phyloP scores from a whole-genome alignment of 1,140 invertebrate genomes.

The Calliphora vicina region DNA sequence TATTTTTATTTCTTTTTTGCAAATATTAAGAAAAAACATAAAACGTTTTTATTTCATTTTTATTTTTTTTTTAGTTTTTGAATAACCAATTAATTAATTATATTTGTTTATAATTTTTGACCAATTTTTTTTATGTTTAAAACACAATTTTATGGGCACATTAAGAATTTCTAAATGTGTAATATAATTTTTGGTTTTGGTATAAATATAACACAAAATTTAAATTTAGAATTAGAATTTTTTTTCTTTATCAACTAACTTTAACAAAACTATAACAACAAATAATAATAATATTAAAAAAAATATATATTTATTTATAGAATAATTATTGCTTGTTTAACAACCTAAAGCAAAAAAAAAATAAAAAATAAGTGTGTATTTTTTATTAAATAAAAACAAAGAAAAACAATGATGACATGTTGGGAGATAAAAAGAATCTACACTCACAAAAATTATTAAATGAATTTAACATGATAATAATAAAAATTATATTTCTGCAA shows the following conservation, averaged over 20 bases:
- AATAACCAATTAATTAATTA: not conserved
- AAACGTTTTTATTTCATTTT: slow-evolving; percentile 15
- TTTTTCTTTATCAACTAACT: not conserved
- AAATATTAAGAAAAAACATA: slow-evolving; percentile 19
- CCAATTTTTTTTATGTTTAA: not conserved
- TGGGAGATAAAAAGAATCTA: slow-evolving; percentile 10
- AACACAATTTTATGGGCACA: not conserved
- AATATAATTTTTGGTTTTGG: slow-evolving; percentile 6
- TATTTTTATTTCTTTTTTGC: not conserved
- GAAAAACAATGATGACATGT: slow-evolving; percentile 12
- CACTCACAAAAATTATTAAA: not conserved
- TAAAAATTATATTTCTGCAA: not conserved
- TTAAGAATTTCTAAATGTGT: too few relatives aligned
- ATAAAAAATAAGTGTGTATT: too few relatives aligned
- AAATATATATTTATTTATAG: not conserved
- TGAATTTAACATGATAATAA: not conserved
- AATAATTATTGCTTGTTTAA: not conserved
- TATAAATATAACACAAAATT: not conserved
- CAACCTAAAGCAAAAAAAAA: not conserved
- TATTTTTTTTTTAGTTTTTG: not conserved
- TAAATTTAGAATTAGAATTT: not conserved
- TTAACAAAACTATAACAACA: slow-evolving; percentile 31
- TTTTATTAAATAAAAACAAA: not conserved
- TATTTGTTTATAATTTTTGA: not conserved
- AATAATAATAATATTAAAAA: not conserved